phyloP scores from a whole-genome alignment of 1,140 invertebrate genomes.

The Microplitis mediator region DNA sequence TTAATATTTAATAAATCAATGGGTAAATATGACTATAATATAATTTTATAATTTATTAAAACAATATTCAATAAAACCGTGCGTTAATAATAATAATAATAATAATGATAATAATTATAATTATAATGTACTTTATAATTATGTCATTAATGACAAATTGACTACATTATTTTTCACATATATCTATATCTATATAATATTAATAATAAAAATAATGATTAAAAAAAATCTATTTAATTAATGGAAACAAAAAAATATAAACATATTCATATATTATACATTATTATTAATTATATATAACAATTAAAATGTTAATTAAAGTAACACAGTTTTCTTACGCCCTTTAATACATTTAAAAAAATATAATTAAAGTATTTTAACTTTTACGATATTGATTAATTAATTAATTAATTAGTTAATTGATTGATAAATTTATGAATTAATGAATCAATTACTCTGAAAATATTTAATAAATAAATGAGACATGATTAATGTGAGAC shows the following conservation, averaged over 20 bases:
- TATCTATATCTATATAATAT: too few relatives aligned
- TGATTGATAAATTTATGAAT: too few relatives aligned
- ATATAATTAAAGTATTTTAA: background rate
- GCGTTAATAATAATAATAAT: background rate
- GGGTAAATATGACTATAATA: slow-evolving; percentile 49
- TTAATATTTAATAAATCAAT: slow-evolving; percentile 40
- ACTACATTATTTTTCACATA: too few relatives aligned
- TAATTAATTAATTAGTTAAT: background rate
- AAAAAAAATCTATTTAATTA: background rate
- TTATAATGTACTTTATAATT: too few relatives aligned
- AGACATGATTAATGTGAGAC: background rate
- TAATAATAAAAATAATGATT: too few relatives aligned
- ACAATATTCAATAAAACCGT: slow-evolving; percentile 9
- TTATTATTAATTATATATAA: too few relatives aligned
- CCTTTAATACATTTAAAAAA: background rate
- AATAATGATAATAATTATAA: too few relatives aligned
- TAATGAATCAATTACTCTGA: too few relatives aligned
- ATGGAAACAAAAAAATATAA: background rate
- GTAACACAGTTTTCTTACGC: background rate
- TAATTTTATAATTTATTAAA: slow-evolving; percentile 16
- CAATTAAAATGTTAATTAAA: too few relatives aligned
- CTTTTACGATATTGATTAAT: background rate
- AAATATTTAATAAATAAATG: background rate
- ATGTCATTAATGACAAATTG: too few relatives aligned
- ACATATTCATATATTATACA: background rate